A percentile compares a stretch with the other conserved stretches of the same genome.
Evolutionary conservation across 2,797 vertebrate genomes (phyloP).

Genomic region (Alcedo atthis): DNA sequence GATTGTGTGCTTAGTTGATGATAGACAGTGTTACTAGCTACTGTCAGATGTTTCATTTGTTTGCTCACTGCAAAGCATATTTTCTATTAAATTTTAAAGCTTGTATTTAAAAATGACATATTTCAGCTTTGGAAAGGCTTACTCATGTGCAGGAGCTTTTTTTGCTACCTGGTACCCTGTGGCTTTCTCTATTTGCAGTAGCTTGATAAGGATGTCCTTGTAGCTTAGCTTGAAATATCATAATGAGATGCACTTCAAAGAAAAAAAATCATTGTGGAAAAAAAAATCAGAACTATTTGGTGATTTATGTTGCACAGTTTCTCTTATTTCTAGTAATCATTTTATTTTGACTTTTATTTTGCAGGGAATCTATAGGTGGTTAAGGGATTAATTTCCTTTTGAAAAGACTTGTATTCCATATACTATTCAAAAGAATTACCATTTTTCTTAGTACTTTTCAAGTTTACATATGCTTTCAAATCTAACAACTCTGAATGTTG

Average conservation of each 20-base stretch:
- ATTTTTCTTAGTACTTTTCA: not conserved
- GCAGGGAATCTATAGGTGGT: not conserved
- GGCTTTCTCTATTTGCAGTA: not conserved
- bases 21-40: not conserved
- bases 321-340: not conserved
- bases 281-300: not conserved
- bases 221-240: not conserved
- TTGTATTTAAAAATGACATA: not conserved
- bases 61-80: not conserved
- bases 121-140: not conserved
- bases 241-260: not conserved
- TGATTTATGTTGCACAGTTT: not conserved
- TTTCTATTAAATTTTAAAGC: not conserved
- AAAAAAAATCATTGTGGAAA: not conserved
- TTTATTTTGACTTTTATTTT: not conserved
- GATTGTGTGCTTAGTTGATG: not conserved
- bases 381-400: not conserved
- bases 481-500: not conserved
- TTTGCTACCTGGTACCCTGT: not conserved
- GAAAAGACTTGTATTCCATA: not conserved
- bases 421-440: not conserved
- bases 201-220: not conserved
- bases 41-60: not conserved
- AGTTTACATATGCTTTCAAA: not conserved
- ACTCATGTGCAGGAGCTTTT: not conserved